Base-by-base conservation (phyloP, 23 tunicate genomes). In the Trididemnum miniatum region DNA sequence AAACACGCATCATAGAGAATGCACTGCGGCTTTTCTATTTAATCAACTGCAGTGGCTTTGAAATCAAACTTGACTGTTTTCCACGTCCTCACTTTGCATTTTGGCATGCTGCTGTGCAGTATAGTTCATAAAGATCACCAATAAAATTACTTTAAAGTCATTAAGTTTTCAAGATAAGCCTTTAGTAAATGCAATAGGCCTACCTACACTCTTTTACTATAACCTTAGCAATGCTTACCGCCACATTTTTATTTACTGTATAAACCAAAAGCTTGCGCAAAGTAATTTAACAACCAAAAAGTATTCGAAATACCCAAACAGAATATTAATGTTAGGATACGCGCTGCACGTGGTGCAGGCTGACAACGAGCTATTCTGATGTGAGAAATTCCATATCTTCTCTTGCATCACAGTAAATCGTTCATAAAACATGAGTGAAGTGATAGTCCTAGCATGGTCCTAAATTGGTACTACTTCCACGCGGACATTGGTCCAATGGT, bases 261-360 rank as follows among this genome's bases (percentile, higher is more conserved):
- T 18, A n/a, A 12, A 62, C 67, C 29, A 3, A 44, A 44, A 44
- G 26, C n/a, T n/a, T 18, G 26, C 67, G 67, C 23, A 62, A 62
- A 62, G 5, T n/a, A 62, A 62, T 12, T 26, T 12, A 62, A 62
- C 67, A 62, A 24, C 67, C 26, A 26, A 15, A 62, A 62, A 62
- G 67, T 62, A 24, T 62, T 24, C 29, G 25, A 62, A 62, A 22
- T 18, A 62, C 67, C n/a, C 67, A 62, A 62, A 62, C 26, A 62
- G 67, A 62, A 62, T 62, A 62, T 62, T 62, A 62, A 62, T 62
- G 67, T 26, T 24, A 26, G 67, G 67, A 62, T 62, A 62, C 67
- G 67, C 67, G 67, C 67, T 62, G 5, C 67, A 62, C 67, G n/a
- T 62, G 67, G 67, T 62, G n/a, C 67, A 22, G 67, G 67, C 67